Base-by-base conservation (phyloP, 2,797 vertebrate species). In the Chloroceryle inda region DNA sequence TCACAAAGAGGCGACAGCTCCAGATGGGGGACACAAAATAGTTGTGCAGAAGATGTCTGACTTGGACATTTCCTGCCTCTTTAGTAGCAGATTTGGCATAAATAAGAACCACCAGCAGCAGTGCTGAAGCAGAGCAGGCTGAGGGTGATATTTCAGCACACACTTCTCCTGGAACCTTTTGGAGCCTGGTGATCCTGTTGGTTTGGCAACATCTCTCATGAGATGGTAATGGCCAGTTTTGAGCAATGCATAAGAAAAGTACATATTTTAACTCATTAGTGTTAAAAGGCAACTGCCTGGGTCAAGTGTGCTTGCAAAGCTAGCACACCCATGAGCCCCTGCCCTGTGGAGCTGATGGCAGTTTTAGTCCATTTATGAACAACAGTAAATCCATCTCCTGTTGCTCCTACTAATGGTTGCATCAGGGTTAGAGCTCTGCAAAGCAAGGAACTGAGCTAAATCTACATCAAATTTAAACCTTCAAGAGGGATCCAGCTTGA, bases 301-400 rank as follows among this genome's bases (percentile, higher is more conserved):
- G 16, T 68, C 13, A 53, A 47, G 9, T 89, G 40, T 71, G 64
- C 49, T 68, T 5, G 1, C 24, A 40, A 73, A 75, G 14, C 26
- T 73, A 67, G 7, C 0, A 0, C 24, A 35, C 7, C 20, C 40
- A 9, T 38, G 53, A 58, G 16, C 7, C 2, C 17, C n/a, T 20
- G 5, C 22, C 22, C 49, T 37, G 31, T 31, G 35, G 45, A n/a
- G 6, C 6, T 84, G 38, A 7, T 90, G 55, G 49, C 27, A 15
- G 35, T 7, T 72, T 35, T 37, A 53, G n/a, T 27, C 19, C 29
- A 29, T 79, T 86, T 75, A 33, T 35, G 33, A 80, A 68, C 27
- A 17, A 27, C 14, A 37, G 19, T 26, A 82, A 89, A 82, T 73
- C 19, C 3, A 69, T 73, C 16, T 4, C 61, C 29, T 86, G 5